These are phyloP conservation scores for Pleuronectes platessa DNA, from an alignment of 2,113 vertebrate genomes.

Conservation along the genomic window DNA sequence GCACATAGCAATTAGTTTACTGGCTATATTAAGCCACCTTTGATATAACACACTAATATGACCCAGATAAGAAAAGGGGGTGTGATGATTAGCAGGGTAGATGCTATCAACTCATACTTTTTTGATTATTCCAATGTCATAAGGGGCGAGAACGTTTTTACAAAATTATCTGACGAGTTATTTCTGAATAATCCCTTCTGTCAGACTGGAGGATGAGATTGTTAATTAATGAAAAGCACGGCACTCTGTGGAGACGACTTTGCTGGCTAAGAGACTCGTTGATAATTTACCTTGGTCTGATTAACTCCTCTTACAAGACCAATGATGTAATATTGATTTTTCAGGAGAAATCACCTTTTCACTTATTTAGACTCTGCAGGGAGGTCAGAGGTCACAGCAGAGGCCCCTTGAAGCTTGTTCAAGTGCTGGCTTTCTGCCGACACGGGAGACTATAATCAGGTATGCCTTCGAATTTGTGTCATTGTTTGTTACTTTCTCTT, in stretches of 20 bases:
- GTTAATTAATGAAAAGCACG: slow-evolving; percentile 14
- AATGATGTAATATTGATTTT: slow-evolving; percentile 37
- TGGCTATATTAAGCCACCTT: slow-evolving; percentile 46
- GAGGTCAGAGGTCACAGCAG: slow-evolving; percentile 57
- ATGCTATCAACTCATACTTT: slow-evolving; percentile 17
- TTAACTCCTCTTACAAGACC: neutral
- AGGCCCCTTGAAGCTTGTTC: slow-evolving; percentile 8
- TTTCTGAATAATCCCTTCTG: slow-evolving; percentile 26
- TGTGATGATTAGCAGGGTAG: slow-evolving; percentile 22
- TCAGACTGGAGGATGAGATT: slow-evolving; percentile 23
- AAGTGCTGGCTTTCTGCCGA: neutral
- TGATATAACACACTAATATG: slow-evolving; percentile 38
- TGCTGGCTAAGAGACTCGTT: neutral
- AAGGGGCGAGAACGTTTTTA: slow-evolving; percentile 12
- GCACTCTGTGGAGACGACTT: neutral
- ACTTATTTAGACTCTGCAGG: neutral
- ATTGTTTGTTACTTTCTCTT: neutral
- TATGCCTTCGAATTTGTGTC: neutral
- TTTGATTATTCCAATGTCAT: slow-evolving; percentile 15
- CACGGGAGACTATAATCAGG: slow-evolving; percentile 6
- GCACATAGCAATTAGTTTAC: slow-evolving; percentile 31
- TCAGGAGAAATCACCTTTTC: slow-evolving; percentile 7
- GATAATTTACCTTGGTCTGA: neutral
- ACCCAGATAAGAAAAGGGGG: slow-evolving; percentile 53
- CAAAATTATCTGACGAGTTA: slow-evolving; percentile 23